phyloP scores from a whole-genome alignment of 2,797 vertebrate genomes.

The Mallotus villosus region DNA sequence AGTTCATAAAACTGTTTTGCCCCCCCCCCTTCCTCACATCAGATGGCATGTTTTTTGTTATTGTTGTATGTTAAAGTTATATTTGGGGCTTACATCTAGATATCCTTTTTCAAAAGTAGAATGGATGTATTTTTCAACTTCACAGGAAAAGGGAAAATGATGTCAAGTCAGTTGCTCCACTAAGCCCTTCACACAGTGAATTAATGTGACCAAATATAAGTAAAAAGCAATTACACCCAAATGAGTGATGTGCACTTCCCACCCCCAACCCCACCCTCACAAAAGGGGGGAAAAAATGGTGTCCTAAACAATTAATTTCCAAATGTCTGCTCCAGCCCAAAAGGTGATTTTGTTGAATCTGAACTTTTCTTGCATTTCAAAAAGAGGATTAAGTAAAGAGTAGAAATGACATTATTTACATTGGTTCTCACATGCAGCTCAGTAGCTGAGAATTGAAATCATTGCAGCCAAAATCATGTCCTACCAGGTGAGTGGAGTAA shows the following conservation, averaged over 20 bases:
- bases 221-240: conserved; percentile 49
- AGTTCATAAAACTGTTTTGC: conserved; percentile 51
- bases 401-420: conserved; percentile 83
- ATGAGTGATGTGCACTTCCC: conserved; percentile 50
- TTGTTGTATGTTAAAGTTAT: conserved; percentile 57
- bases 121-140: conserved; percentile 53
- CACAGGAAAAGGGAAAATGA: conserved; percentile 55
- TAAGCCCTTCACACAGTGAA: conserved; percentile 61
- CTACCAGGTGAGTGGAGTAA: conserved; percentile 50
- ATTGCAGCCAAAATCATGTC: conserved; percentile 64
- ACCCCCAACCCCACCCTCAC: conserved; percentile 30
- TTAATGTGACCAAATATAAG: conserved; percentile 43
- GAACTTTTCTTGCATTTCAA: conserved; percentile 68
- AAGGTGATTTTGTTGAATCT: conserved; percentile 49
- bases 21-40: conserved; percentile 36
- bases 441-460: conserved; percentile 67
- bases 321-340: conserved; percentile 62
- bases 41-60: conserved; percentile 38
- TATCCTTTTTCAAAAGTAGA: conserved; percentile 61
- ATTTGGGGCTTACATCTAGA: conserved; percentile 53
- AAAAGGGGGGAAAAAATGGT: conserved; percentile 40
- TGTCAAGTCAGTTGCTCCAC: conserved; percentile 53
- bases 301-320: conserved; percentile 43
- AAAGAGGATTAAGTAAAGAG: conserved; percentile 68
- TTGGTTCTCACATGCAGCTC: conserved; percentile 78